These are phyloP conservation scores for Pogonocherus hispidulus DNA, from an alignment of 2,888 invertebrate genomes.

Conservation along the genomic window DNA sequence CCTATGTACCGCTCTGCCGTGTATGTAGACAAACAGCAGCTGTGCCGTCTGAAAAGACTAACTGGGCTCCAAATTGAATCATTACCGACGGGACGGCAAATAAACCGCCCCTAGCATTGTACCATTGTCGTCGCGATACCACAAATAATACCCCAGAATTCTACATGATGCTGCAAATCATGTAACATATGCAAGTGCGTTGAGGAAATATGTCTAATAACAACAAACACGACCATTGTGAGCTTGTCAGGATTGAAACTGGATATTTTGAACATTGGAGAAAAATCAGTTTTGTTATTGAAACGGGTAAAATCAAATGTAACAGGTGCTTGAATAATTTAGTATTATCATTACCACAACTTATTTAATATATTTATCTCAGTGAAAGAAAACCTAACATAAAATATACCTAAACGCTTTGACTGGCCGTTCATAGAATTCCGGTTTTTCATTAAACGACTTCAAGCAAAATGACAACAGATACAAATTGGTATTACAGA, in stretches of 20 bases:
- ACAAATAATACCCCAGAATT: constrained; percentile 55
- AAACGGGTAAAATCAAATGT: neutral
- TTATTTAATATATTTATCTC: too few species aligned
- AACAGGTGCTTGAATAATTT: too few species aligned
- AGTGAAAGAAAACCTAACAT: too few species aligned
- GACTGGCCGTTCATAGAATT: too few species aligned
- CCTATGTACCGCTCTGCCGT: constrained; percentile 37
- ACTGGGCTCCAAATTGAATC: constrained; percentile 69
- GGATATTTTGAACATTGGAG: neutral
- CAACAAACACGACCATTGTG: constrained; percentile 49
- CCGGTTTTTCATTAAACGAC: too few species aligned
- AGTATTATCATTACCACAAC: too few species aligned
- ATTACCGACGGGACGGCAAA: constrained; percentile 68
- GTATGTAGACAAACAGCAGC: constrained; percentile 64
- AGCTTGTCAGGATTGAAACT: neutral
- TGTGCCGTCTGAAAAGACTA: constrained; percentile 67
- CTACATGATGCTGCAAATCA: constrained; percentile 47
- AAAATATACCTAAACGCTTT: too few species aligned
- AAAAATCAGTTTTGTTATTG: neutral
- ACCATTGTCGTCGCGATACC: constrained; percentile 60
- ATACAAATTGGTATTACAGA: too few species aligned
- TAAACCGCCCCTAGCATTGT: constrained; percentile 67
- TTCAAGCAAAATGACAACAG: too few species aligned
- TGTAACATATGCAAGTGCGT: constrained; percentile 55
- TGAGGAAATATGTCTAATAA: constrained; percentile 46